Evolutionary conservation across 1,140 invertebrate species (phyloP).

Genomic region (Helicorthomorpha holstii): DNA sequence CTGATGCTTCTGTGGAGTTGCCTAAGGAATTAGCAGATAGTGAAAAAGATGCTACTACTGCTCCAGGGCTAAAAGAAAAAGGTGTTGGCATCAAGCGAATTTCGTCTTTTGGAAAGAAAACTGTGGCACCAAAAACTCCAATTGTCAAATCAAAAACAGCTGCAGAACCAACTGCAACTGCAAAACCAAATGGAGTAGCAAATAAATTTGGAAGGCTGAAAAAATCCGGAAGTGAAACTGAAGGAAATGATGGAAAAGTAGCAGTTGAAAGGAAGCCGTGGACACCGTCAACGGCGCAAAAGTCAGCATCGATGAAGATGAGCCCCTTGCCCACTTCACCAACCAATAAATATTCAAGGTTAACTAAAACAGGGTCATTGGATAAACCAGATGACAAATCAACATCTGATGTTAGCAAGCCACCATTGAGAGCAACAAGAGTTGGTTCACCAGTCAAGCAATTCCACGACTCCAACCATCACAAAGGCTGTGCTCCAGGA

Average conservation of each 20-base stretch:
- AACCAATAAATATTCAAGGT: no score
- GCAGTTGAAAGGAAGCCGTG: conserved; percentile 1
- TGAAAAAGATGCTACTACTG: neutral
- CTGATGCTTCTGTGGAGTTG: neutral
- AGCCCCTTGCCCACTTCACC: no score
- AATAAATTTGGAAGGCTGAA: neutral
- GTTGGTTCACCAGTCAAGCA: no score
- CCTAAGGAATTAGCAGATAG: neutral
- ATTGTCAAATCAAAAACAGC: neutral
- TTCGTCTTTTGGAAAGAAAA: neutral
- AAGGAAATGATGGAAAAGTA: conserved; percentile 28
- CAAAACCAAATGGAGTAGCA: neutral
- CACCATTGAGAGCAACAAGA: no score
- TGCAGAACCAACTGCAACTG: neutral
- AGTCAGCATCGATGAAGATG: no score
- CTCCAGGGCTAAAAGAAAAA: neutral
- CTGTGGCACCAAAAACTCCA: neutral
- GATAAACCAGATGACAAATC: neutral
- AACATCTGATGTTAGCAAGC: no score
- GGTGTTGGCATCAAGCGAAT: no score
- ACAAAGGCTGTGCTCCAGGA: neutral
- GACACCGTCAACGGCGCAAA: no score
- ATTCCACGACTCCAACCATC: no score
- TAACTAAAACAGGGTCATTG: conserved; percentile 1
- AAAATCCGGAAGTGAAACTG: conserved; percentile 47